A percentile compares a stretch with the other conserved stretches of the same genome.
phyloP scores from a whole-genome alignment of 2,113 vertebrate species.

The Cynoglossus semilaevis region DNA sequence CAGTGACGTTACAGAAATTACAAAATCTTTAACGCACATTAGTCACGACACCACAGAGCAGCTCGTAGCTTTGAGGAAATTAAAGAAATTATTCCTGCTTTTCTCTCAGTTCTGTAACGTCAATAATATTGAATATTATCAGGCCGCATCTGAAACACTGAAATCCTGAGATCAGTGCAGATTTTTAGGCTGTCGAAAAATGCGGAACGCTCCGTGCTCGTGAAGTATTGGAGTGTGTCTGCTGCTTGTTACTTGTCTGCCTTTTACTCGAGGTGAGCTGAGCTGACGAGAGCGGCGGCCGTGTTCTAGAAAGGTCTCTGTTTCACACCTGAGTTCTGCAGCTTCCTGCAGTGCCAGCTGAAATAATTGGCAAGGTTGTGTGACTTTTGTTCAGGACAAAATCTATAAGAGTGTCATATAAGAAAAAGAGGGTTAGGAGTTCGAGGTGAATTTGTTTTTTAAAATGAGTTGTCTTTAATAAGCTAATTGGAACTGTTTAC shows the following conservation, averaged over 20 bases:
- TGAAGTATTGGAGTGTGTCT: constrained; percentile 6
- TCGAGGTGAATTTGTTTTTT: too few species aligned
- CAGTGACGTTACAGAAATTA: too few species aligned
- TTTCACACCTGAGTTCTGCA: not conserved
- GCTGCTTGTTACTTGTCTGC: not conserved
- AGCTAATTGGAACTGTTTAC: too few species aligned
- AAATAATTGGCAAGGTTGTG: too few species aligned
- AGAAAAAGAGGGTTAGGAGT: too few species aligned
- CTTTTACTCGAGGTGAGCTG: not conserved
- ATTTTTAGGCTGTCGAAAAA: constrained; percentile 18
- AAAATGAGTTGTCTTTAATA: too few species aligned
- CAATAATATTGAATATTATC: constrained; percentile 25
- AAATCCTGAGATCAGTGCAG: constrained; percentile 31
- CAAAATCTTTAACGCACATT: too few species aligned
- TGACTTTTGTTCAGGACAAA: too few species aligned
- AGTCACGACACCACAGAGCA: too few species aligned
- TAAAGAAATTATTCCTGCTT: too few species aligned
- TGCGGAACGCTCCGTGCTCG: constrained; percentile 24
- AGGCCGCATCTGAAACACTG: constrained; percentile 44
- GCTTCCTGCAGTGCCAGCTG: not conserved
- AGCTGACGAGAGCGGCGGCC: not conserved
- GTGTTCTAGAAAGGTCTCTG: not conserved
- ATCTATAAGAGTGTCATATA: too few species aligned
- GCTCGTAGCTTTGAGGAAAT: too few species aligned
- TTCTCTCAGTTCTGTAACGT: constrained; percentile 8